Percentiles rank a stretch among this genome's conserved stretches.
Conservation (phyloP, 2,113 vertebrate species). For the Ceratotherium simum region DNA sequence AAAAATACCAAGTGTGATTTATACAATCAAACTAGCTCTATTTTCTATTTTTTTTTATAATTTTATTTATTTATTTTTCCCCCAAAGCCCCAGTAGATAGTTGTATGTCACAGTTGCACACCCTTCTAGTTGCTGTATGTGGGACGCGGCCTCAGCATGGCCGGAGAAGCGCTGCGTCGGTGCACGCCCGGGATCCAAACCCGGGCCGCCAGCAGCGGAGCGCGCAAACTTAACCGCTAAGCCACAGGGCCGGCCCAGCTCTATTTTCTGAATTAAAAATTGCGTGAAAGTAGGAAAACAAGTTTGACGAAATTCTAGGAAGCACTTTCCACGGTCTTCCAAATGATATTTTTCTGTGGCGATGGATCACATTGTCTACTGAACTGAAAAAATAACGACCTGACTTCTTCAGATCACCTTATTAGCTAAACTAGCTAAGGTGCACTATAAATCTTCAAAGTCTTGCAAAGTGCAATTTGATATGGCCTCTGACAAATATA, state of each 20-base stretch:
- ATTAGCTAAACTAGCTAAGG: constrained; percentile 53
- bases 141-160: no score
- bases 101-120: no score
- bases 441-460: constrained; percentile 71
- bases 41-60: constrained; percentile 45
- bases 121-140: no score
- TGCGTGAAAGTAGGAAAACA: constrained; percentile 2
- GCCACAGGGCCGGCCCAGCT: neutral
- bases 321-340: constrained; percentile 68
- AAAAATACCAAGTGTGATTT: neutral
- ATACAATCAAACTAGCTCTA: constrained; percentile 52
- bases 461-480: constrained; percentile 66
- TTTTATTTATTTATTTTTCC: no score
- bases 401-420: constrained; percentile 77
- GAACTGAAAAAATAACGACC: constrained; percentile 56
- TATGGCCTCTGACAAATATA: constrained; percentile 59
- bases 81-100: no score
- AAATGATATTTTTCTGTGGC: constrained; percentile 58
- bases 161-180: no score
- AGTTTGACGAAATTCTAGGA: constrained; percentile 35
- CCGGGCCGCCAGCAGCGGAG: no score
- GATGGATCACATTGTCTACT: constrained; percentile 47
- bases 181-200: no score
- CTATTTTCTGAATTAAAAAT: constrained; percentile 68
- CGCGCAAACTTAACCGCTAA: no score